These are phyloP conservation scores for Poicephalus gulielmi DNA, from an alignment of 2,113 vertebrate species.

Conservation along the genomic window DNA sequence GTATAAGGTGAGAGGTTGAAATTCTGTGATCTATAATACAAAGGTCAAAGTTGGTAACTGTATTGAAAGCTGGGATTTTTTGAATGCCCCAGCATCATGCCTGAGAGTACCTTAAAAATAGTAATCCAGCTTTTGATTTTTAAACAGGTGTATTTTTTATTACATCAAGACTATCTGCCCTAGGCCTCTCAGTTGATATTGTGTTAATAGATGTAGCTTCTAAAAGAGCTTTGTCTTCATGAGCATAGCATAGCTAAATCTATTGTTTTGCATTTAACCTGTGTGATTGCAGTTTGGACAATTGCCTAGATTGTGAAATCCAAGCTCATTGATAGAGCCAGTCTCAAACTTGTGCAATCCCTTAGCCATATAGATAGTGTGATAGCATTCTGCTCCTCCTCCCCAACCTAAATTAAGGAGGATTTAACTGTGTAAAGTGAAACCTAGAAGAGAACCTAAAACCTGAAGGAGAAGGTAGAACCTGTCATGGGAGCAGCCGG, in stretches of 20 bases:
- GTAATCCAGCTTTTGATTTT: not conserved
- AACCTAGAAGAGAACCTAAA: not conserved
- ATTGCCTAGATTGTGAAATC: not conserved
- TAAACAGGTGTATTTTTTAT: not conserved
- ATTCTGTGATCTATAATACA: not conserved
- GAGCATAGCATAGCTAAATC: not conserved
- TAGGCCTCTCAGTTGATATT: not conserved
- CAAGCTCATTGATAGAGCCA: not conserved
- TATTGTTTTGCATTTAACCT: not conserved
- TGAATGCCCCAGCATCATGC: not conserved
- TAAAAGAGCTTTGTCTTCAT: not conserved
- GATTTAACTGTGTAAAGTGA: not conserved
- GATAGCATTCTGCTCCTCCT: not conserved
- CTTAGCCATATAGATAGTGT: not conserved
- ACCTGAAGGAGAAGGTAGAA: not conserved
- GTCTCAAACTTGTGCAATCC: not conserved
- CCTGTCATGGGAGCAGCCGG: not conserved
- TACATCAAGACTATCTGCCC: not conserved
- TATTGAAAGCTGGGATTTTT: not conserved
- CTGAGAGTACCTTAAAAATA: not conserved
- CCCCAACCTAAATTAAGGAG: not conserved
- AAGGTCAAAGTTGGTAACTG: not conserved
- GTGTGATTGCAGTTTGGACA: not conserved
- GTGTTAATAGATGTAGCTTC: not conserved
- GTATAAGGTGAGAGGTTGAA: not conserved